These are phyloP conservation scores for Cataglyphis albicans DNA, from an alignment of 2,888 invertebrate genomes.

Conservation along the genomic window DNA sequence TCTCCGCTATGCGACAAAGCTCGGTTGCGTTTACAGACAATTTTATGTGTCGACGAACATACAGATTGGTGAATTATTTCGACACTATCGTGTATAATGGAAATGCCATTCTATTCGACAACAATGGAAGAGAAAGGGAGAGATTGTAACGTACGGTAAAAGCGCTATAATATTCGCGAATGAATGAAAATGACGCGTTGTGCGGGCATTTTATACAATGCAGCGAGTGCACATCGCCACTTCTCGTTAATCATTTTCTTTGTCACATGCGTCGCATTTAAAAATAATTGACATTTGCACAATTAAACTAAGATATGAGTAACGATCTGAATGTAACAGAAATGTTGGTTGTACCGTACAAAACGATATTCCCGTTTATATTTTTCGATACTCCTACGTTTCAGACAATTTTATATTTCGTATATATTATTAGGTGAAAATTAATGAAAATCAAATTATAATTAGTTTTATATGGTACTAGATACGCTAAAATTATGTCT, in stretches of 20 bases:
- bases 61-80: constrained; percentile 42
- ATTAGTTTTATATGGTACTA: background rate
- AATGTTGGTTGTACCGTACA: background rate
- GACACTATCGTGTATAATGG: constrained; percentile 32
- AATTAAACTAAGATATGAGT: constrained; percentile 24
- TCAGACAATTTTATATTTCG: background rate
- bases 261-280: background rate
- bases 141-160: constrained; percentile 30
- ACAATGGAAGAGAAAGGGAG: constrained; percentile 29
- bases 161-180: constrained; percentile 18
- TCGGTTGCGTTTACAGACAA: background rate
- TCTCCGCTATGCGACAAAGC: background rate
- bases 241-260: constrained; percentile 30
- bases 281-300: constrained; percentile 23
- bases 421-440: background rate
- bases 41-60: constrained; percentile 12
- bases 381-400: background rate
- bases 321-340: constrained; percentile 19
- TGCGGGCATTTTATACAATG: background rate
- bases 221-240: background rate
- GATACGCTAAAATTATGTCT: background rate
- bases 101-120: constrained; percentile 20
- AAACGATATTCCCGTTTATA: background rate
- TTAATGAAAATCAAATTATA: background rate
- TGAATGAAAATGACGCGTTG: constrained; percentile 27